Percentiles rank a stretch among this genome's conserved stretches.
Evolutionary conservation across 2,113 vertebrate genomes (phyloP).

Genomic region (Emydocephalus ijimae): DNA sequence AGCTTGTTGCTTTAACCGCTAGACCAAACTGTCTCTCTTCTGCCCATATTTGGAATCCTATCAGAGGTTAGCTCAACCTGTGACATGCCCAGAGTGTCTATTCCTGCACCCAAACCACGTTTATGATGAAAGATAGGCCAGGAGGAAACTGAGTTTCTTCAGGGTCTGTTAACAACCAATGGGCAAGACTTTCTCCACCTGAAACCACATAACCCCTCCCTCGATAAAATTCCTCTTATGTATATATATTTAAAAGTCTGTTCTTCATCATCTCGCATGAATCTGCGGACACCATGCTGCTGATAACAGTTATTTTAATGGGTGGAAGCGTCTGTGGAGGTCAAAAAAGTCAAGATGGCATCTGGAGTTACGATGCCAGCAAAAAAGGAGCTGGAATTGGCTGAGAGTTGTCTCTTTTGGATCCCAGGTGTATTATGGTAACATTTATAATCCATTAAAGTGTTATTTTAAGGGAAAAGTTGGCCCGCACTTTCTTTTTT

Average conservation of each 20-base stretch:
- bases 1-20: no score
- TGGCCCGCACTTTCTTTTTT: accelerated
- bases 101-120: neutral
- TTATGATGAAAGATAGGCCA: neutral
- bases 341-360: neutral
- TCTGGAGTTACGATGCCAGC: neutral
- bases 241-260: neutral
- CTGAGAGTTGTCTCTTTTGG: neutral
- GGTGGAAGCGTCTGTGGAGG: neutral
- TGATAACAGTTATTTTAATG: neutral
- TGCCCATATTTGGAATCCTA: no score
- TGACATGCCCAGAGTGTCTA: neutral
- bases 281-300: neutral
- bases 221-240: neutral
- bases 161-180: neutral
- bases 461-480: neutral
- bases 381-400: neutral
- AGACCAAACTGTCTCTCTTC: no score
- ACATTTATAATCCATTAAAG: neutral
- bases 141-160: neutral
- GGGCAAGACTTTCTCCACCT: neutral
- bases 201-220: neutral
- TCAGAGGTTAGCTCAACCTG: neutral
- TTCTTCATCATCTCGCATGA: neutral
- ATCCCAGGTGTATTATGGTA: neutral